Conservation (phyloP, 2,888 invertebrate genomes). For the Aradus depressus region DNA sequence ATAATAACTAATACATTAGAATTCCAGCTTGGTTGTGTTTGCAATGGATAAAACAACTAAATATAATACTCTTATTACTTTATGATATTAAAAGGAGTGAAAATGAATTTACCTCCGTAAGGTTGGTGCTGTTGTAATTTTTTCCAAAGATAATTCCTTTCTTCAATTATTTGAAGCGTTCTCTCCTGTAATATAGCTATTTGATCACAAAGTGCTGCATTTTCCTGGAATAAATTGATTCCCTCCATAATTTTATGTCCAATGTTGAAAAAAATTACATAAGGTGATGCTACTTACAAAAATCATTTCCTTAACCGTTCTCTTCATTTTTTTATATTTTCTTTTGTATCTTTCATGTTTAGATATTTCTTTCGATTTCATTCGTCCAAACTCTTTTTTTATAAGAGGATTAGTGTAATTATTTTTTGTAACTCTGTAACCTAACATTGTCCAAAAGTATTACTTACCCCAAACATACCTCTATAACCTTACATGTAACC, state of each 20-base stretch:
- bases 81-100: not conserved
- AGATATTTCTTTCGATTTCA: conserved; percentile 33
- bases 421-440: conserved; percentile 5
- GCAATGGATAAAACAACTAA: not conserved
- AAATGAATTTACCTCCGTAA: conserved; percentile 8
- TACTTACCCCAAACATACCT: no score
- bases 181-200: conserved; percentile 74
- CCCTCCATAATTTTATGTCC: conserved; percentile 5
- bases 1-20: no score
- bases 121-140: conserved; percentile 60
- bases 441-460: conserved; percentile 8
- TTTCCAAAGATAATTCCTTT: conserved; percentile 65
- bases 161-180: conserved; percentile 66
- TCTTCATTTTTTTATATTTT: conserved; percentile 51
- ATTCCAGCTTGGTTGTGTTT: not conserved
- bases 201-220: conserved; percentile 79
- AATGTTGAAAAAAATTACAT: conserved; percentile 6
- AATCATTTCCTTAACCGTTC: conserved; percentile 51
- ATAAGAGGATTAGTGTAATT: not conserved
- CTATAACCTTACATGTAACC: no score
- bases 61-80: not conserved
- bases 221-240: conserved; percentile 47
- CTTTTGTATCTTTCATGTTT: conserved; percentile 46
- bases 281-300: conserved; percentile 44
- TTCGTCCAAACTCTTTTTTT: conserved; percentile 6